Conservation (phyloP, 2,113 vertebrate genomes). For the Prolemur simus region DNA sequence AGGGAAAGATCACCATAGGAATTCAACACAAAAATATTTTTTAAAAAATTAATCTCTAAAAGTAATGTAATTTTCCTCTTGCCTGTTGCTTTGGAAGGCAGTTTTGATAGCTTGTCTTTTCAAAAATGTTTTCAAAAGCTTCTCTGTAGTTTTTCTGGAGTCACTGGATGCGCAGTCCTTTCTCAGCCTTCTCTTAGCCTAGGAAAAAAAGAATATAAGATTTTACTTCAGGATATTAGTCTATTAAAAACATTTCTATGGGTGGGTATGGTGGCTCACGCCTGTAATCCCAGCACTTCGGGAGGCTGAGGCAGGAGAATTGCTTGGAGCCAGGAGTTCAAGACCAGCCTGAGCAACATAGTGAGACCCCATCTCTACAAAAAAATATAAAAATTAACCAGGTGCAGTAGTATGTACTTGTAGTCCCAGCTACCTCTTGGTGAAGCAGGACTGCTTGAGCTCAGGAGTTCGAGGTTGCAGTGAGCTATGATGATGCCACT, state of each 20-base stretch:
- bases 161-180: constrained; percentile 89
- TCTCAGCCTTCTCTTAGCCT: constrained; percentile 93
- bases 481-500: too few species aligned
- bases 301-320: not conserved
- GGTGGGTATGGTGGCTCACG: not conserved
- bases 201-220: not conserved
- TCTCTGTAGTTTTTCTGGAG: constrained; percentile 93
- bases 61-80: constrained; percentile 53
- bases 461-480: too few species aligned
- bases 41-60: not conserved
- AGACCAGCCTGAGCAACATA: not conserved
- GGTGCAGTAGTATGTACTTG: too few species aligned
- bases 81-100: constrained; percentile 89
- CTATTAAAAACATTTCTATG: not conserved
- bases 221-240: not conserved
- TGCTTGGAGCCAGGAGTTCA: not conserved
- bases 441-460: too few species aligned
- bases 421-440: too few species aligned
- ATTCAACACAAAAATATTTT: not conserved
- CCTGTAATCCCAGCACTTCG: not conserved
- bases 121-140: constrained; percentile 93
- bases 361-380: not conserved
- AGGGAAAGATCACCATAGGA: not conserved
- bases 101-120: constrained; percentile 96
- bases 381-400: too few species aligned